Evolutionary conservation across 2,113 vertebrate genomes (phyloP).

Genomic region (Alexandromys fortis): DNA sequence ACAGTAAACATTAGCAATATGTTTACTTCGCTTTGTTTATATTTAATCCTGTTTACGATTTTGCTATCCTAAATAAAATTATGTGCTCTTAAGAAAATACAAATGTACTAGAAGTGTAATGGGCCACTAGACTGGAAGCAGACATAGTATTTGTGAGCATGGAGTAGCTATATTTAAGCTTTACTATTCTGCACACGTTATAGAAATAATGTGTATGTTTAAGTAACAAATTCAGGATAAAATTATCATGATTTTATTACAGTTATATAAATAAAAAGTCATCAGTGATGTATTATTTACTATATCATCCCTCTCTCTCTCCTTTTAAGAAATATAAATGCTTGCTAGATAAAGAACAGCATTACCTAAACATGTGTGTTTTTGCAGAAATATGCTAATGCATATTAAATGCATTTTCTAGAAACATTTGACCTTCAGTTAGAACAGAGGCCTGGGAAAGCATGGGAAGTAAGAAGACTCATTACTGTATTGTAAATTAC

Average conservation of each 20-base stretch:
- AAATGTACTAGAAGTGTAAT: background rate
- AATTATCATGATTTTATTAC: background rate
- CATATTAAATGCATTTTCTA: constrained; percentile 19
- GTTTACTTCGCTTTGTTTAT: background rate
- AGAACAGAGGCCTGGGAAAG: constrained; percentile 70
- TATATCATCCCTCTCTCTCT: background rate
- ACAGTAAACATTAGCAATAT: background rate
- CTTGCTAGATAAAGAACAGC: background rate
- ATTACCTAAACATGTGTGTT: background rate
- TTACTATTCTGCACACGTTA: background rate
- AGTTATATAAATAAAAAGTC: background rate
- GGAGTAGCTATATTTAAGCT: background rate
- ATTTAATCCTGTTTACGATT: background rate
- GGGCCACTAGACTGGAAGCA: background rate
- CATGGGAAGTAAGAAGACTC: constrained; percentile 63
- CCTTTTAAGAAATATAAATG: background rate
- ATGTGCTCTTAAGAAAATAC: background rate
- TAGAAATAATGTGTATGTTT: background rate
- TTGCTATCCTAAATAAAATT: background rate
- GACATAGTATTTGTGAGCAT: background rate
- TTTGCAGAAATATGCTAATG: background rate
- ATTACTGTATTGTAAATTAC: constrained; percentile 75
- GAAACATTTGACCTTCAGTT: constrained; percentile 80
- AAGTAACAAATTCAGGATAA: background rate
- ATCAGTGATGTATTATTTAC: background rate